These are phyloP conservation scores for Sebastes matsubarae DNA, from an alignment of 2,797 vertebrate genomes.

Conservation along the genomic window DNA sequence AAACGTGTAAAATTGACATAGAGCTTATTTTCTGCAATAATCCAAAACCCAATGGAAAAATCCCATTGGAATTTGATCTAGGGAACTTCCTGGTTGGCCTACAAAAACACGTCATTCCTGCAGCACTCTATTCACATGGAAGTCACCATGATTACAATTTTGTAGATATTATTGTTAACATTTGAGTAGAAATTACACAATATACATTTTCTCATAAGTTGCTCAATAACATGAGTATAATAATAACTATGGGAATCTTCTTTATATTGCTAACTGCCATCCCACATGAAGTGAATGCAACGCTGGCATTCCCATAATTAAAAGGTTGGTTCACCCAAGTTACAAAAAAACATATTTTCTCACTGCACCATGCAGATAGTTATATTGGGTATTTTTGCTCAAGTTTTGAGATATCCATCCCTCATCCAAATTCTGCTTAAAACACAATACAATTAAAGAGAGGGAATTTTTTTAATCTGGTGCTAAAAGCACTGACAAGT, in stretches of 20 bases:
- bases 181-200: neutral
- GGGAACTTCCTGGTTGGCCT: too few relatives aligned
- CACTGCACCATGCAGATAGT: neutral
- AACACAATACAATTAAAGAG: neutral
- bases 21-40: too few relatives aligned
- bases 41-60: too few relatives aligned
- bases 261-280: neutral
- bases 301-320: conserved; percentile 17
- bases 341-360: neutral
- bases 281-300: conserved; percentile 8
- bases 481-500: neutral
- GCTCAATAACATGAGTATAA: neutral
- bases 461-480: neutral
- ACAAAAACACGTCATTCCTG: too few relatives aligned
- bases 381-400: neutral
- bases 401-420: neutral
- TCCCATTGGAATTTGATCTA: too few relatives aligned
- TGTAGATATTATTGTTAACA: neutral
- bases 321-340: neutral
- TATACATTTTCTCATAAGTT: neutral
- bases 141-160: neutral
- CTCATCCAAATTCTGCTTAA: neutral
- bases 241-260: conserved; percentile 5
- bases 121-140: neutral
- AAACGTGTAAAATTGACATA: too few relatives aligned